phyloP scores from a whole-genome alignment of 64 coral and sea anemone species.

The Catalaphyllia jardinei region DNA sequence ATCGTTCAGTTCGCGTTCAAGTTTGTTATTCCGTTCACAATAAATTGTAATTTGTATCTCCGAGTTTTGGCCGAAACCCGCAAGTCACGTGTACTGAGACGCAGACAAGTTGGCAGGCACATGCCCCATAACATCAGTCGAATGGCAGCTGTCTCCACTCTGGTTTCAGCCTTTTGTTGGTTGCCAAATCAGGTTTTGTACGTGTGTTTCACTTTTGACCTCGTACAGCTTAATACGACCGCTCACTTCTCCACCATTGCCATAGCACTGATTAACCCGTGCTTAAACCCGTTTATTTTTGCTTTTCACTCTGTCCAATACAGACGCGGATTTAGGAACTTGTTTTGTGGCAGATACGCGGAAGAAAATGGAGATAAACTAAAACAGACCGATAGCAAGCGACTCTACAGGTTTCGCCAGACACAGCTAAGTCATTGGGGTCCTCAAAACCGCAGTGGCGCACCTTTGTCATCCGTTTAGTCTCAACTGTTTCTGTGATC shows the following conservation, averaged over 20 bases:
- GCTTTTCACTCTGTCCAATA: conserved; percentile 73
- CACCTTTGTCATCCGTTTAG: background rate
- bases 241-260: conserved; percentile 56
- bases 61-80: conserved; percentile 39
- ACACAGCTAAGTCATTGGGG: background rate
- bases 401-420: background rate
- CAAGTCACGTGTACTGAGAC: conserved; percentile 24
- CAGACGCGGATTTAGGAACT: conserved; percentile 53
- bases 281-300: conserved; percentile 76
- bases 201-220: conserved; percentile 57
- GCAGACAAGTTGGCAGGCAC: conserved; percentile 11
- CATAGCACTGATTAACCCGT: conserved; percentile 58
- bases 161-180: conserved; percentile 53
- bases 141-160: conserved; percentile 46
- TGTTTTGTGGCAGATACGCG: background rate
- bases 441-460: background rate
- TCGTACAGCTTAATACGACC: conserved; percentile 51
- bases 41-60: conserved; percentile 60
- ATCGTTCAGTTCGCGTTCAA: conserved; percentile 52
- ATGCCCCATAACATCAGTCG: conserved; percentile 56
- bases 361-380: background rate
- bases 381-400: background rate
- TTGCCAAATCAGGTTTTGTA: conserved; percentile 73
- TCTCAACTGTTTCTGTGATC: too few relatives aligned
- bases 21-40: conserved; percentile 49